phyloP scores from a whole-genome alignment of 2,113 vertebrate genomes.

The Aptenodytes forsteri region DNA sequence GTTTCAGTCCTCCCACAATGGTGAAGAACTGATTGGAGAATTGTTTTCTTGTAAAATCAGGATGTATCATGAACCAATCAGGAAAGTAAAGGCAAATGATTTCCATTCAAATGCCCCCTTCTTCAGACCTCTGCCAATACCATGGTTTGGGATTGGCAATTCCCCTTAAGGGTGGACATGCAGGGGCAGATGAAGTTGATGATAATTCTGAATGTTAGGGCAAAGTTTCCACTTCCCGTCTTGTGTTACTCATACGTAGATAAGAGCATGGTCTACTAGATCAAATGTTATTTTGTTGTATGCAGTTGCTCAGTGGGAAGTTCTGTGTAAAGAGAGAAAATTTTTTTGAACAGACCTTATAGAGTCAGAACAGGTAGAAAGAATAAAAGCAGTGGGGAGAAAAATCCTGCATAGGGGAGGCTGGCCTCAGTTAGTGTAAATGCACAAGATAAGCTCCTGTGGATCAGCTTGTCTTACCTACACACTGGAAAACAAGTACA shows the following conservation, averaged over 20 bases:
- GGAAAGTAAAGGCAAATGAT: not conserved
- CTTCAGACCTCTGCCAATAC: not conserved
- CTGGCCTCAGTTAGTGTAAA: not conserved
- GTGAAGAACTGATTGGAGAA: not conserved
- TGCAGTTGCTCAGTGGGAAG: not conserved
- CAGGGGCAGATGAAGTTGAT: accelerated
- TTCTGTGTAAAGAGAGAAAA: not conserved
- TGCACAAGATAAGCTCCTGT: not conserved
- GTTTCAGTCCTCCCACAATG: not conserved
- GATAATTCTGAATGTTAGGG: not conserved
- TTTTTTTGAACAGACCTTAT: not conserved
- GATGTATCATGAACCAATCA: not conserved
- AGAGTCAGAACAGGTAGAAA: not conserved
- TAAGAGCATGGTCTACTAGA: not conserved
- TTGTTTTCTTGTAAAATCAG: not conserved
- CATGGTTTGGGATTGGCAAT: not conserved
- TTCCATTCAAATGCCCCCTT: not conserved
- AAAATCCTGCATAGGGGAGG: not conserved
- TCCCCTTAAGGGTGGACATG: not conserved
- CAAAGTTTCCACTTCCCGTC: not conserved
- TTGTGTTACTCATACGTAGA: not conserved
- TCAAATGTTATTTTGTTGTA: not conserved
- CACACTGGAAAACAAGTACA: not conserved
- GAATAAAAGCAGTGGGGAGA: not conserved
- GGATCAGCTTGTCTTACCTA: not conserved